Evolutionary conservation across 2,113 vertebrate species (phyloP).

Genomic region (Propithecus coquereli): DNA sequence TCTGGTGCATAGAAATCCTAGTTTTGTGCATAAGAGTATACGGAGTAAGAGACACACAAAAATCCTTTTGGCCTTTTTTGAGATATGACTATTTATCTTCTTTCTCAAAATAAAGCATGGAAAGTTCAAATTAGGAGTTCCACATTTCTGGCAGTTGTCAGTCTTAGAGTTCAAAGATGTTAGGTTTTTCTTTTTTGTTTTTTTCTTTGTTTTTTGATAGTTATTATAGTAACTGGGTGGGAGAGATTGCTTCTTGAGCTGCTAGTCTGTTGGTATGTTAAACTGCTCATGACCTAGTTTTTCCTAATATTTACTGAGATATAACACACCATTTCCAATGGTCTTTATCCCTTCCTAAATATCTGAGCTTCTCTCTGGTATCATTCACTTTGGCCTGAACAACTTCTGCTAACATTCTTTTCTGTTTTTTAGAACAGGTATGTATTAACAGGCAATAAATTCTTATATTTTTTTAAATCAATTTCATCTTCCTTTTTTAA

Average conservation of each 20-base stretch:
- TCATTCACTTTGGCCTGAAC: background rate
- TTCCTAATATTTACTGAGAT: background rate
- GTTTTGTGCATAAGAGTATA: background rate
- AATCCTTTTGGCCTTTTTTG: background rate
- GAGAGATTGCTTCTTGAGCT: background rate
- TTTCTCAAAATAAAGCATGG: background rate
- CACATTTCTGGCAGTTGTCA: background rate
- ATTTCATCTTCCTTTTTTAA: background rate
- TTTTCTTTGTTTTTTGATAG: background rate
- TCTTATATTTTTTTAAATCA: background rate
- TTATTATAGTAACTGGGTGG: background rate
- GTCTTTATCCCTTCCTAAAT: background rate
- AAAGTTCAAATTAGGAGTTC: background rate
- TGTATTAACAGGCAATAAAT: background rate
- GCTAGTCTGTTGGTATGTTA: background rate
- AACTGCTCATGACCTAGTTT: background rate
- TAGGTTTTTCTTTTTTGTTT: background rate
- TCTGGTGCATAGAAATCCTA: background rate
- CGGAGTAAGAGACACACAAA: background rate
- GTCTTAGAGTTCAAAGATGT: background rate
- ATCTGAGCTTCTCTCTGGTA: background rate
- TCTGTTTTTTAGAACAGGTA: background rate
- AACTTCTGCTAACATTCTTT: background rate
- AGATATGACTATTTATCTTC: background rate
- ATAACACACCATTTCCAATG: background rate